Conservation (phyloP, 2,113 vertebrate genomes). For the Butorides virescens region DNA sequence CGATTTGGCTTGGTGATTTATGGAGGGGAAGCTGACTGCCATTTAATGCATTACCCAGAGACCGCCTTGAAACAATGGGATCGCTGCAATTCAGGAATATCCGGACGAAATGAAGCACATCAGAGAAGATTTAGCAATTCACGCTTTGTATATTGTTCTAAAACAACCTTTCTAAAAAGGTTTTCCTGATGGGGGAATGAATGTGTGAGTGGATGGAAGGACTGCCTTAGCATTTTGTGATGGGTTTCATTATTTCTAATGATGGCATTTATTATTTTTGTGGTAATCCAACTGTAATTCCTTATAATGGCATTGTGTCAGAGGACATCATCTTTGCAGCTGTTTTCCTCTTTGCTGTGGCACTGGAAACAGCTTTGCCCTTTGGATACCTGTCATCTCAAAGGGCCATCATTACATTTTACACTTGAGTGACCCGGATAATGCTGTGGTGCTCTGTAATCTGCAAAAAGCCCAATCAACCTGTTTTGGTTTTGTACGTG, state of each 20-base stretch:
- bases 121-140: not conserved
- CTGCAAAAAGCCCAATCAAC: not conserved
- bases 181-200: not conserved
- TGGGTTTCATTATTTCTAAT: not conserved
- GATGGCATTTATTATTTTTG: conserved; percentile 21
- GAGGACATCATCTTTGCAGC: not conserved
- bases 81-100: not conserved
- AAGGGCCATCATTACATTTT: not conserved
- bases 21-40: not conserved
- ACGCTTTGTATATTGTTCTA: not conserved
- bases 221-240: not conserved
- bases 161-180: not conserved
- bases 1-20: not conserved
- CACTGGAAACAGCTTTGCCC: not conserved
- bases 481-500: not conserved
- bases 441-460: not conserved
- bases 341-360: not conserved
- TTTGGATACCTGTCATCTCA: not conserved
- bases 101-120: not conserved
- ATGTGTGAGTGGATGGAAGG: not conserved
- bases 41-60: not conserved
- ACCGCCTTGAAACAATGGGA: not conserved
- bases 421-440: not conserved
- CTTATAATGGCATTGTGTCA: not conserved
- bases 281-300: not conserved